phyloP scores from a whole-genome alignment of 2,797 vertebrate species.

The Hippopotamyrus pictus region DNA sequence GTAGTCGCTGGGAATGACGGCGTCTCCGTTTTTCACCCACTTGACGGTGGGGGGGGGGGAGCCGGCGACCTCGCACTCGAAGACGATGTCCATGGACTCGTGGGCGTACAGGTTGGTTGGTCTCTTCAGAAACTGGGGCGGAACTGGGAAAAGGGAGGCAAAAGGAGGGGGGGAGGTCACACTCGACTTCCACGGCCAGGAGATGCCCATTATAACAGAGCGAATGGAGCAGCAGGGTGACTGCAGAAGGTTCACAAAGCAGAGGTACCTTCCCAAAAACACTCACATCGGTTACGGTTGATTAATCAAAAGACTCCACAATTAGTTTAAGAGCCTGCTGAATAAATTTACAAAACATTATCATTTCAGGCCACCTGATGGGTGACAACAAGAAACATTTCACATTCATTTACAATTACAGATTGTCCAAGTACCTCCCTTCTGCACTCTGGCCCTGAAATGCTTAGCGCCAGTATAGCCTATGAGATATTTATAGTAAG shows the following conservation, averaged over 20 bases:
- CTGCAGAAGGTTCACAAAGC: background rate
- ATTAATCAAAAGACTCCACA: background rate
- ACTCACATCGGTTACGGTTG: background rate
- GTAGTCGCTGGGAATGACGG: conserved; percentile 96
- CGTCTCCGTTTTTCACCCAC: conserved; percentile 94
- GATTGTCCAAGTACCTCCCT: background rate
- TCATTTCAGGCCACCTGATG: background rate
- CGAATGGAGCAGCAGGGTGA: background rate
- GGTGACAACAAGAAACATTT: background rate
- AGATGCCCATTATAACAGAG: background rate
- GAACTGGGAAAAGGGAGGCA: conserved; percentile 56
- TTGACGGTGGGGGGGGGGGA: conserved; percentile 86
- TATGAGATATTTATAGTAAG: background rate
- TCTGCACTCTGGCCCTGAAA: background rate
- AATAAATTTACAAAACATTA: background rate
- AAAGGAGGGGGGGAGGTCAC: too few relatives aligned
- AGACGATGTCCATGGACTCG: conserved; percentile 91
- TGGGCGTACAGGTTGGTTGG: conserved; percentile 84
- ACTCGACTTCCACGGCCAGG: background rate
- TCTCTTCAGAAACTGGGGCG: conserved; percentile 74
- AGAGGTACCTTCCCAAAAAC: background rate
- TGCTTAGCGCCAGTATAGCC: background rate
- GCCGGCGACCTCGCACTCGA: conserved; percentile 87
- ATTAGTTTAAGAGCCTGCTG: background rate
- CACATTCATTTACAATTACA: background rate